These are phyloP conservation scores for Athalia cordata DNA, from an alignment of 2,888 invertebrate species.

Conservation along the genomic window DNA sequence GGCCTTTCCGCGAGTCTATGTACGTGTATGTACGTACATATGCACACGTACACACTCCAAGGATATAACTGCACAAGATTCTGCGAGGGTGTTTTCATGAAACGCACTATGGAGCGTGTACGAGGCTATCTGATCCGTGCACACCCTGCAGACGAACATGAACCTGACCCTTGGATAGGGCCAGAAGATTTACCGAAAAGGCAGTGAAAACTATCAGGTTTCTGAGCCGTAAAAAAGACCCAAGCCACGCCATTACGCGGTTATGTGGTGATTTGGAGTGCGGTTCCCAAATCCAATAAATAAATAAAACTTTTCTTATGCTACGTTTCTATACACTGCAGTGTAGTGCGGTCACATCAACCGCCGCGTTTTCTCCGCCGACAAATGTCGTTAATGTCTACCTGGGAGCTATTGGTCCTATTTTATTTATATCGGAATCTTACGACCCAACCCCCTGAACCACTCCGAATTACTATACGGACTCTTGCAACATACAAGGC, in stretches of 20 bases:
- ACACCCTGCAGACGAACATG: constrained; percentile 38
- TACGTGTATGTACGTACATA: not conserved
- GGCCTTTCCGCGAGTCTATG: constrained; percentile 30
- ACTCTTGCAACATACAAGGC: not conserved
- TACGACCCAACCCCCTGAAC: constrained; percentile 4
- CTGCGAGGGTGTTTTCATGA: constrained; percentile 12
- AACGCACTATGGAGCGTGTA: constrained; percentile 25
- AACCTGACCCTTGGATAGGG: constrained; percentile 42
- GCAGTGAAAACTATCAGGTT: constrained; percentile 48
- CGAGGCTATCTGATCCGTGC: constrained; percentile 39
- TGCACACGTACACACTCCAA: constrained; percentile 9
- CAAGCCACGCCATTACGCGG: constrained; percentile 45
- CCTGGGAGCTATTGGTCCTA: constrained; percentile 31
- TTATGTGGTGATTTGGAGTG: constrained; percentile 46
- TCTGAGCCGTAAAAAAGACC: constrained; percentile 44
- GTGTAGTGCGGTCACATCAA: constrained; percentile 29
- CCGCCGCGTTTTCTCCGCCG: constrained; percentile 10
- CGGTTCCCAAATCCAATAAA: constrained; percentile 44
- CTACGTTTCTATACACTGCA: not conserved
- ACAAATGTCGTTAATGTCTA: constrained; percentile 42
- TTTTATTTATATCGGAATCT: constrained; percentile 32
- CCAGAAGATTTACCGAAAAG: constrained; percentile 47
- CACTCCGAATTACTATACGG: constrained; percentile 20
- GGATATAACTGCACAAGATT: constrained; percentile 3
- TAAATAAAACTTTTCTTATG: constrained; percentile 45